Percentiles rank a stretch among this genome's conserved stretches.
These are phyloP conservation scores for Rafetus swinhoei DNA, from an alignment of 2,113 vertebrate species.

Conservation along the genomic window DNA sequence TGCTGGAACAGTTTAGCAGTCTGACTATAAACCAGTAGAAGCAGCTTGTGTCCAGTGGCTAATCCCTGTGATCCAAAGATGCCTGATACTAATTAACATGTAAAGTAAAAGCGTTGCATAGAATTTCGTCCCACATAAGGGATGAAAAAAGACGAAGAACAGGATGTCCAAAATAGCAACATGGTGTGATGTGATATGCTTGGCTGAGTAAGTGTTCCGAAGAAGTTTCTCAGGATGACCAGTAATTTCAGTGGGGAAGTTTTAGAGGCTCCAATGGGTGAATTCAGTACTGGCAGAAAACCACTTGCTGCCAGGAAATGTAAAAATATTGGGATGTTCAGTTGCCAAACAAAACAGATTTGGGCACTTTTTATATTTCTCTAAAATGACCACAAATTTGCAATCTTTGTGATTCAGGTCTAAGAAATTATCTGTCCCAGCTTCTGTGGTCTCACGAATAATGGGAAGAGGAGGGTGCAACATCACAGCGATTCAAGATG, in stretches of 20 bases:
- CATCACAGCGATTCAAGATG: conserved; percentile 98
- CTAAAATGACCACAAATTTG: conserved; percentile 1
- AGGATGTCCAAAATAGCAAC: background rate
- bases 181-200: background rate
- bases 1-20: background rate
- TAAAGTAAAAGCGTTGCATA: background rate
- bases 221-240: background rate
- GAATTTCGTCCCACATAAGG: background rate
- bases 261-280: background rate
- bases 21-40: fast-evolving
- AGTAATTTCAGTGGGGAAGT: background rate
- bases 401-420: conserved; percentile 85
- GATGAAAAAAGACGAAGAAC: background rate
- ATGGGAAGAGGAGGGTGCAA: conserved; percentile 99
- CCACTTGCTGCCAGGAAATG: background rate
- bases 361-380: background rate
- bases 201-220: background rate
- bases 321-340: background rate
- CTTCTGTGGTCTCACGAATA: conserved; percentile 97
- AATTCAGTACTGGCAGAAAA: background rate
- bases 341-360: background rate
- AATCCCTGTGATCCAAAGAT: background rate
- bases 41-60: background rate
- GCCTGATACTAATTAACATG: background rate
- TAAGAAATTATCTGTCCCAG: conserved; percentile 98